Conservation (phyloP, 1,140 invertebrate species). For the Doryteuthis pealeii region DNA sequence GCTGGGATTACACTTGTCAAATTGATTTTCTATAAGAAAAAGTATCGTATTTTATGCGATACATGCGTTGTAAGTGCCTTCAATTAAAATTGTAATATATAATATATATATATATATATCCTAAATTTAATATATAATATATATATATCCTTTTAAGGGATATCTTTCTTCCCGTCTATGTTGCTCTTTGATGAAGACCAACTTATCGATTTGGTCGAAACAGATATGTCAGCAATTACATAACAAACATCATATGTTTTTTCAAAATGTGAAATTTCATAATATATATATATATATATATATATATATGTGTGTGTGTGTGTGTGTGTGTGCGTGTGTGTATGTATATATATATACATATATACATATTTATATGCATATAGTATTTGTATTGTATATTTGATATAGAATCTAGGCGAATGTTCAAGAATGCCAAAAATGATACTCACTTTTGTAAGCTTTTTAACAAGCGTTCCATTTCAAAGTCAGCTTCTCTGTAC, state of each 20-base stretch:
- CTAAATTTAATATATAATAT: not conserved
- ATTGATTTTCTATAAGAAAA: no score
- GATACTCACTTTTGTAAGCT: conserved; percentile 25
- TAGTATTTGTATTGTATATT: not conserved
- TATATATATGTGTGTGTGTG: not conserved
- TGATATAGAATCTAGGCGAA: not conserved
- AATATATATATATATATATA: not conserved
- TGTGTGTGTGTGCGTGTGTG: not conserved
- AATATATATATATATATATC: no score
- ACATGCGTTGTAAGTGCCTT: no score
- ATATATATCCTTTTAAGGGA: not conserved
- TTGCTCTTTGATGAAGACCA: no score
- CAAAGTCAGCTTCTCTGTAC: conserved; percentile 39
- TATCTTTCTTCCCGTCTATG: no score
- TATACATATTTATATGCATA: not conserved
- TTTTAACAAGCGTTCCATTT: conserved; percentile 41
- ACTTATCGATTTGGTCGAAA: no score
- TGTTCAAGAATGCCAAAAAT: no score
- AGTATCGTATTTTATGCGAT: no score
- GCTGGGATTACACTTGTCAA: no score
- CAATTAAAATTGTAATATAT: no score
- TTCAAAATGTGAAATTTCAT: not conserved
- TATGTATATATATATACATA: not conserved
- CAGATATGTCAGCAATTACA: no score
- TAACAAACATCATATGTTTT: no score